Percentiles rank a stretch among this genome's conserved stretches.
Evolutionary conservation across 30 jellyfish, hydroid and myxozoan species (phyloP).

Genomic region (Hydra vulgaris): DNA sequence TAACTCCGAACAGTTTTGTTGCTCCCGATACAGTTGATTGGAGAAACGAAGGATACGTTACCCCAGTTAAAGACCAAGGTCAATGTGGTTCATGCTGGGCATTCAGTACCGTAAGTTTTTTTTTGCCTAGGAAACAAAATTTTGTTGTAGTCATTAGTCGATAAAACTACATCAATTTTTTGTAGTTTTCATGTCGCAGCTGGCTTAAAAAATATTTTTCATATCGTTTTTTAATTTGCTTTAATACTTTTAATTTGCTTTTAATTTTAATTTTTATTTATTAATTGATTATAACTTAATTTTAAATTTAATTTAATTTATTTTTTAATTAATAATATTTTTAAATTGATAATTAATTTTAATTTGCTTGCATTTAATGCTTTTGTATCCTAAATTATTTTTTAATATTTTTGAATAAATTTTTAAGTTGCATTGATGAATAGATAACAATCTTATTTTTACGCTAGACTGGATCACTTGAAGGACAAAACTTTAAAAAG

Average conservation of each 20-base stretch:
- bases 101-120: slow-evolving; percentile 55
- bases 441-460: not conserved
- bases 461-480: slow-evolving; percentile 78
- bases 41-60: slow-evolving; percentile 81
- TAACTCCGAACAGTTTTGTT: slow-evolving; percentile 41
- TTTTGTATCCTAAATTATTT: not conserved
- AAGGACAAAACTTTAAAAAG: slow-evolving; percentile 70
- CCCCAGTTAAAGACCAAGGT: slow-evolving; percentile 87
- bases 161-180: too few species aligned
- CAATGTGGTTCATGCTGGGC: slow-evolving; percentile 99
- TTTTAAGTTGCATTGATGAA: not conserved
- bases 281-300: too few species aligned
- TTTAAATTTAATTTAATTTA: too few species aligned
- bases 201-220: too few species aligned
- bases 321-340: too few species aligned
- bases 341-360: too few species aligned
- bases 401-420: not conserved
- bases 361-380: too few species aligned
- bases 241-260: too few species aligned
- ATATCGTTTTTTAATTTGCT: too few species aligned
- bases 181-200: too few species aligned
- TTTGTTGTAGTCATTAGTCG: too few species aligned
- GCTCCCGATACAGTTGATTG: slow-evolving; percentile 85
- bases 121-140: not conserved
- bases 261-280: too few species aligned